Conservation (phyloP, 2,113 vertebrate species). For the Galbula dea region DNA sequence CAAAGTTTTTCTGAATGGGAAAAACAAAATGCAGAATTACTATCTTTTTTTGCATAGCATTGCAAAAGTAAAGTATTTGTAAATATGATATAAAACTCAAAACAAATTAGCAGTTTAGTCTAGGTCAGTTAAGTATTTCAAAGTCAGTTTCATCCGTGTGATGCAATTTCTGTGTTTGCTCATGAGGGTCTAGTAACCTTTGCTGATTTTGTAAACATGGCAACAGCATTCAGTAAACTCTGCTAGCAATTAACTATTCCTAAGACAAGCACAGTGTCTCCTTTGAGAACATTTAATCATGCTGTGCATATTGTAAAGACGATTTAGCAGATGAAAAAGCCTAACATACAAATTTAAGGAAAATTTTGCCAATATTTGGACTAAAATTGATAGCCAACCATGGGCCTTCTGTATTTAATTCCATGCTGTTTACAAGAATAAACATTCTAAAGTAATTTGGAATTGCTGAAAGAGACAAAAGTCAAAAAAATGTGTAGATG, state of each 20-base stretch:
- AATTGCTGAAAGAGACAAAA: not conserved
- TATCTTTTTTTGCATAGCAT: not conserved
- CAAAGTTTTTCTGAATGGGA: not conserved
- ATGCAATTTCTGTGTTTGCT: not conserved
- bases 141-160: not conserved
- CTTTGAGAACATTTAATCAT: not conserved
- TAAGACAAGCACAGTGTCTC: not conserved
- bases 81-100: not conserved
- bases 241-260: not conserved
- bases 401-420: not conserved
- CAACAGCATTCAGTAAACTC: not conserved
- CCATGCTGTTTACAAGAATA: not conserved
- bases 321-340: not conserved
- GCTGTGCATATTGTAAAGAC: not conserved
- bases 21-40: not conserved
- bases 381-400: not conserved
- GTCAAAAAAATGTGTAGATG: not conserved
- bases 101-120: not conserved
- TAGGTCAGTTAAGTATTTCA: not conserved
- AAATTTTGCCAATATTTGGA: not conserved
- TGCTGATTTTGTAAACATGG: not conserved
- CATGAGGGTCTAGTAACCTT: not conserved
- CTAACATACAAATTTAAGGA: not conserved
- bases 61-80: not conserved
- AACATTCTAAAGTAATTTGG: not conserved